Evolutionary conservation across 2,113 vertebrate species (phyloP), one percentile per base, ranked within the genome.

Genomic region (Collichthys lucidus): DNA sequence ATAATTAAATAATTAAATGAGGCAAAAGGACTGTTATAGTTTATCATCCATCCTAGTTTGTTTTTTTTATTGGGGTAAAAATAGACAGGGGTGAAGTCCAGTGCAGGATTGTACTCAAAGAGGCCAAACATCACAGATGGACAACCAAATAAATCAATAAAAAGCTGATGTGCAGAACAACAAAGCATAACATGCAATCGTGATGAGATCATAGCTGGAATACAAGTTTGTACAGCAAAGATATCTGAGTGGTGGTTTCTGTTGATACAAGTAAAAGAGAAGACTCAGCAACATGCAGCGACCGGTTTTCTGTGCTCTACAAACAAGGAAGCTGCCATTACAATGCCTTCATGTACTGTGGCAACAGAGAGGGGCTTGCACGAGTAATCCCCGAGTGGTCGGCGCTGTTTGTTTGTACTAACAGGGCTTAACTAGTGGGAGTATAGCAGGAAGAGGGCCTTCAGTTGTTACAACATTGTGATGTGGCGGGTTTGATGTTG

Each of bases 281-380:
- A 22, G 40, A 84, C 77, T 74, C 83, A 82, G 88, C 87, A 79
- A 50, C 62, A 83, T 8, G 0, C 40, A 69, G 75, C 5, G 61
- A 70, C 70, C 74, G 11, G 67, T 83, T 91, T 89, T 87, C 63
- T 68, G 52, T 73, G 64, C 85, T 91, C 42, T 92, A n/a, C 70
- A 93, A 92, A 94, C 89, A 93, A 87, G 89, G 89, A 94, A 92
- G 91, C 74, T 26, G 62, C 49, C 50, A 35, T 81, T 77, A 91
- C 85, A 87, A 92, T 80, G 86, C 73, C 72, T 75, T 72, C 67
- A 74, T 87, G 74, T 31, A 26, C 89, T 88, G 80, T 90, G 80
- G 79, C 74, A 88, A 90, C 86, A 90, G 22, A 77, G 72, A 79
- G 79, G 47, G 63, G 61, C 68, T 71, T 11, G 9, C 60, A 42